Evolutionary conservation across 2,113 vertebrate species (phyloP), one percentile per base, ranked within the genome.

Genomic region (Abramis brama): DNA sequence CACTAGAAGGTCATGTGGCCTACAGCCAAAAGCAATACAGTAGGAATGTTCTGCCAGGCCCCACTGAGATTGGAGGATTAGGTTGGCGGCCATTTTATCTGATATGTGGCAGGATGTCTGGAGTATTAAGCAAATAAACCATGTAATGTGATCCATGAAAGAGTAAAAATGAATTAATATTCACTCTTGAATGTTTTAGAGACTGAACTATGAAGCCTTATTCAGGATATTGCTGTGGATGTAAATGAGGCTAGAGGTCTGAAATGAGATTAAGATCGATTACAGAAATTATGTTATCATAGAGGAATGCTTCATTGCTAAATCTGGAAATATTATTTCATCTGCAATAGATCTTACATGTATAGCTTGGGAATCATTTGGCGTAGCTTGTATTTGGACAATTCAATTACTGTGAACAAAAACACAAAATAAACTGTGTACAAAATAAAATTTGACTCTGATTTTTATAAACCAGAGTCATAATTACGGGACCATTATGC

Each of bases 1-100:
- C 90, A 93, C 92, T 92, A 89, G 85, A 93, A 92, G 89, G 89
- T 94, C 94, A 91, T 91, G 89, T 86, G 91, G 87, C 85, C 91
- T 88, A 66, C 64, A 76, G 78, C 86, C 89, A 87, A 45, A 21
- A 88, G 89, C 71, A 86, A 87, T 90, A 88, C 90, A 87, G 90
- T 87, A 85, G 87, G 91, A 88, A 90, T 87, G 91, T 86, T 70
- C 60, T 88, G 88, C 85, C 90, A 92, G 89, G 92, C 89, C 47
- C 30, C 21, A 45, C 12, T 60, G 23, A 71, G 62, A 77, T 23
- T 39, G 47, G 39, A 47, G 66, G 50, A 68, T 70, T 68, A 74
- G 62, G 43, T 70, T 82, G 64, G 62, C 27, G 5, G 64, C 64
- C 62, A 55, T 68, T 50, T 52, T 68, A 70, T 55, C 25, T 68